Percentiles rank a stretch among this genome's conserved stretches.
phyloP scores from a whole-genome alignment of 2,888 invertebrate species.

The Lasioglossum pauxillum region DNA sequence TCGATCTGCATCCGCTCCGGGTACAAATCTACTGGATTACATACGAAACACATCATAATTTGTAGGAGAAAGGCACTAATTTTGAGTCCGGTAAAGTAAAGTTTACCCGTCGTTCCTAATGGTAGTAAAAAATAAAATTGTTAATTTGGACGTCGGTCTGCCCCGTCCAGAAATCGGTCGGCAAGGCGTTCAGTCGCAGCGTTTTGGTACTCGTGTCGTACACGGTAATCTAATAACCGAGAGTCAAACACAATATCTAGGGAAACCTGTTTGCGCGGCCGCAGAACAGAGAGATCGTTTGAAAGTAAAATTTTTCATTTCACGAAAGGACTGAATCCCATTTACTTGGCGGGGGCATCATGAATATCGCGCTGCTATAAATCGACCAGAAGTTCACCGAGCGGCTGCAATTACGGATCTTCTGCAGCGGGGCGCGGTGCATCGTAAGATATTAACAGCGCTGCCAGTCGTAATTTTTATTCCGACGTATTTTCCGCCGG shows the following conservation, averaged over 20 bases:
- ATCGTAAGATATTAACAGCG: conserved; percentile 73
- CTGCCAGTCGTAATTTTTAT: conserved; percentile 69
- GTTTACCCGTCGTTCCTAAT: no score
- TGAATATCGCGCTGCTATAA: conserved; percentile 66
- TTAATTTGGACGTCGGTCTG: not conserved
- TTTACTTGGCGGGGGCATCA: conserved; percentile 61
- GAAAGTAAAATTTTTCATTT: conserved; percentile 51
- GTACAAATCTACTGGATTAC: no score
- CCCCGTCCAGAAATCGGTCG: not conserved
- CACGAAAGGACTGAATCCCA: conserved; percentile 31
- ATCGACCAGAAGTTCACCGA: conserved; percentile 59
- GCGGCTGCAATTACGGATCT: conserved; percentile 69
- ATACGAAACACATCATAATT: no score
- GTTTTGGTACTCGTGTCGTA: conserved; percentile 1
- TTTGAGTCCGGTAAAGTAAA: no score
- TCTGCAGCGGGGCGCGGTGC: conserved; percentile 37
- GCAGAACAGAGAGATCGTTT: conserved; percentile 26
- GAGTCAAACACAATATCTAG: conserved; percentile 8
- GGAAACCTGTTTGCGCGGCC: conserved; percentile 15
- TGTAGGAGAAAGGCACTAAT: no score
- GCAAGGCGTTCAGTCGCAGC: not conserved
- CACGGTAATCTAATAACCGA: conserved; percentile 43
- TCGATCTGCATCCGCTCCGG: no score
- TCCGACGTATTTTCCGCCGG: conserved; percentile 65
- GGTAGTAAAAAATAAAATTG: not conserved